Evolutionary conservation across 92 coral and sea anemone species (phyloP).

Genomic region (Phymanthus crucifer): DNA sequence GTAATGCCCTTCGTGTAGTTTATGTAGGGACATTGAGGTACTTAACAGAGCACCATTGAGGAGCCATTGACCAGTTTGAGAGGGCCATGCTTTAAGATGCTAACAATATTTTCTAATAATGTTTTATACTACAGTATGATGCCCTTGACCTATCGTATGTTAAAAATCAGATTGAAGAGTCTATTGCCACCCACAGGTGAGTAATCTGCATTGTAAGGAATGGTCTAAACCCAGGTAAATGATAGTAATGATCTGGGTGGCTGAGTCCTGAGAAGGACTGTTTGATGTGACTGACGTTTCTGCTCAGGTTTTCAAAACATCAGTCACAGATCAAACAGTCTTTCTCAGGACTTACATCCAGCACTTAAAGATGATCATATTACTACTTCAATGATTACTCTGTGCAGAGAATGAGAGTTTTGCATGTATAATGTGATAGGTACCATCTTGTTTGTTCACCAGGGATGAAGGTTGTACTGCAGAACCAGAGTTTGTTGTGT

Average conservation of each 20-base stretch:
- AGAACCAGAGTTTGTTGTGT: constrained; percentile 74
- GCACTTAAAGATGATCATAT: too few species aligned
- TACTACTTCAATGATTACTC: too few species aligned
- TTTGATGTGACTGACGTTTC: too few species aligned
- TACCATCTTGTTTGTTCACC: not conserved
- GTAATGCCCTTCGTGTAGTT: not conserved
- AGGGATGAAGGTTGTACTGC: constrained; percentile 74
- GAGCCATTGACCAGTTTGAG: not conserved
- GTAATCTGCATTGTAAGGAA: not conserved
- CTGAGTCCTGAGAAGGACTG: too few species aligned
- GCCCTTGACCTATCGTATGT: constrained; percentile 75
- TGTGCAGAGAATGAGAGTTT: too few species aligned
- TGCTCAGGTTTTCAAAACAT: too few species aligned
- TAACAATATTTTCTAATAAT: not conserved
- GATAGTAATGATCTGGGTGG: too few species aligned
- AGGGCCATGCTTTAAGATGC: not conserved
- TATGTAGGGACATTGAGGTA: too few species aligned
- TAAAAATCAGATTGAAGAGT: constrained; percentile 67
- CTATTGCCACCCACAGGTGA: constrained; percentile 75
- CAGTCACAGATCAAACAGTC: too few species aligned
- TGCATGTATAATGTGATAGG: not conserved
- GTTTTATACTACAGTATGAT: constrained; percentile 56
- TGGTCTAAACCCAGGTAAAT: not conserved
- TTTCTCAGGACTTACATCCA: too few species aligned
- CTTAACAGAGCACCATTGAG: too few species aligned